Base-by-base conservation (phyloP, 2,888 invertebrate species). In the Campopleginae sp. region DNA sequence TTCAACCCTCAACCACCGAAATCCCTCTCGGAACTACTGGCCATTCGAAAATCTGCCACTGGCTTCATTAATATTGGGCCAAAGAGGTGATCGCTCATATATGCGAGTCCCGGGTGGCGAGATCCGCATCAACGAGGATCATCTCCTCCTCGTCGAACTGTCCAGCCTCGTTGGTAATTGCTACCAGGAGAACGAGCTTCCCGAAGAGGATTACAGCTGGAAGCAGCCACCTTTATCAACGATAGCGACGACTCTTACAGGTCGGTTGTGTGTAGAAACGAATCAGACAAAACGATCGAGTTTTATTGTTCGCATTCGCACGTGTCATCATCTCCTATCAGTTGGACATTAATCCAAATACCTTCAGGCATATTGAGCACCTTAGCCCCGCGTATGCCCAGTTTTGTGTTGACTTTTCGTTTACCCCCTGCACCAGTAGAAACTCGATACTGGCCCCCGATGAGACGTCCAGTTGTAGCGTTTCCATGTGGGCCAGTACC, bases 41-140 rank as follows among this genome's bases (percentile, higher is more conserved):
- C 58, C 27, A 27, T 6, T 27, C 27, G 27, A 58, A 58, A 27
- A 14, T 1, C 12, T 27, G 27, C 58, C 58, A 58, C 58, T 58
- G 58, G 27, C 58, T 27, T 58, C 27, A 27, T 58, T 14, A 27
- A 58, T 23, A 27, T 27, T 23, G 14, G 27, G 1, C 14, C 27
- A 14, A 58, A 58, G 0, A 1, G 1, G 27, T 14, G 14, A 58
- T 23, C 66, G 42, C 44, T 48, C 23, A 46, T 70, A 48, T 61
- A 92, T 92, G 92, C 91, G 92, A 90, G 90, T 92, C 72, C 91
- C 91, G 84, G 90, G 91, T 86, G 87, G 89, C 77, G 91, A 92
- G 84, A 85, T 90, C 81, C 89, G 90, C 88, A 23, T 63, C 63
- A 87, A 82, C 88, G 84, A 84, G 85, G 91, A 90, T 89, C 89